Conservation (phyloP, 35 echinoderm and acorn worm species). For the Acanthaster planci region DNA sequence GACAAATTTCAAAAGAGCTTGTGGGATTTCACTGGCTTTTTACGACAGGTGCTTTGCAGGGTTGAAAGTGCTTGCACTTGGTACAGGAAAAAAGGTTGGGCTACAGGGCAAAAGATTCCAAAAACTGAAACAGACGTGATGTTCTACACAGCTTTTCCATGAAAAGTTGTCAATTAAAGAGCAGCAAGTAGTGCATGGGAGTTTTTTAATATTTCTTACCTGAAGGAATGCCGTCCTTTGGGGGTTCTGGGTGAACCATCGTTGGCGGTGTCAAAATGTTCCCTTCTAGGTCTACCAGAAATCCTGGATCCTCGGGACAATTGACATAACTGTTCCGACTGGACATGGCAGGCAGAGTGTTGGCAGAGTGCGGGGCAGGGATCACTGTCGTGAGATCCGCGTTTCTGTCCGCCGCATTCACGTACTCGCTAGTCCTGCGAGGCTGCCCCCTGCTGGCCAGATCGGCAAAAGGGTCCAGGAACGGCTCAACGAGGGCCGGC, state of each 20-base stretch:
- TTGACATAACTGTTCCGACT: not conserved
- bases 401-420: not conserved
- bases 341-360: not conserved
- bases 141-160: no score
- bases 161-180: no score
- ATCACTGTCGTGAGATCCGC: not conserved
- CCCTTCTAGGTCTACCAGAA: not conserved
- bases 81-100: no score
- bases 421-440: slow-evolving; percentile 14
- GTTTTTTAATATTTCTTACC: no score
- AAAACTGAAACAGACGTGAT: no score
- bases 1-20: no score
- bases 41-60: no score
- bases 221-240: not conserved
- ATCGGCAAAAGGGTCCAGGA: not conserved
- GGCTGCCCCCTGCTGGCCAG: not conserved
- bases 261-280: not conserved
- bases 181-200: no score
- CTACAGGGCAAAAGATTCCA: no score
- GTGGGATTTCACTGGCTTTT: no score
- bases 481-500: not conserved
- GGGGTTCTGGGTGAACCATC: not conserved
- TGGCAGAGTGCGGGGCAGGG: not conserved
- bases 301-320: not conserved
- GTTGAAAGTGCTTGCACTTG: no score